Conservation (phyloP, 2,888 invertebrate genomes). For the Agrochola litura region DNA sequence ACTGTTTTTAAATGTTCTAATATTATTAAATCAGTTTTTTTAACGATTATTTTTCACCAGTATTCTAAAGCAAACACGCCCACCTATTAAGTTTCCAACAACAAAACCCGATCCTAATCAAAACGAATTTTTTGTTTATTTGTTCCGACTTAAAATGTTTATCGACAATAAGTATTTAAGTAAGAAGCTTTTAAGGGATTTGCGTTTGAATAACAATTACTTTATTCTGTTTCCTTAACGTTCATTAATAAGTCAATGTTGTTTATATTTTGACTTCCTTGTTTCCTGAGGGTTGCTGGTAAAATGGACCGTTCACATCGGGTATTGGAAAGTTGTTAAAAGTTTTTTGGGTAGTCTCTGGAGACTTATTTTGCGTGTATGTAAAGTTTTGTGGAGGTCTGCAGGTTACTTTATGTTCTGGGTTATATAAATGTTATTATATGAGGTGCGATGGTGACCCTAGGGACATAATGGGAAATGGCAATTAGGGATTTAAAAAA, state of each 20-base stretch:
- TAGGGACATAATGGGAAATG: background rate
- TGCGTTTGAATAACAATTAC: slow-evolving; percentile 78
- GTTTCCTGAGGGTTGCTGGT: slow-evolving; percentile 1
- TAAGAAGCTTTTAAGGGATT: slow-evolving; percentile 81
- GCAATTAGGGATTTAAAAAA: background rate
- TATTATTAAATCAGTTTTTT: background rate
- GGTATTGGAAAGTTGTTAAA: slow-evolving; percentile 14
- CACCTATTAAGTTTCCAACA: slow-evolving; percentile 29
- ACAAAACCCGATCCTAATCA: slow-evolving; percentile 69
- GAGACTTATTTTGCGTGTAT: slow-evolving; percentile 21
- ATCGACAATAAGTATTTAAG: slow-evolving; percentile 76
- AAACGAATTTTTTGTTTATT: slow-evolving; percentile 77
- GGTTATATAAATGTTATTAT: slow-evolving; percentile 17
- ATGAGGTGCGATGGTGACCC: background rate
- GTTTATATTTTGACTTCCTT: slow-evolving; percentile 69
- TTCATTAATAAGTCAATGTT: slow-evolving; percentile 69
- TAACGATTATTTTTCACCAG: too few species aligned
- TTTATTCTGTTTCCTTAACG: slow-evolving; percentile 67
- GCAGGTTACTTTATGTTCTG: background rate
- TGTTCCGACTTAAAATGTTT: slow-evolving; percentile 75
- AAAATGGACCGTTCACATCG: slow-evolving; percentile 10
- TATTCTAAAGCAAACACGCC: too few species aligned
- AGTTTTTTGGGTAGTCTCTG: background rate
- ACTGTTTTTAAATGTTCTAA: too few species aligned
- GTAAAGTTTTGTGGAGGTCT: background rate